Conservation (phyloP, 1,140 invertebrate genomes). For the Drosophila grimshawi region DNA sequence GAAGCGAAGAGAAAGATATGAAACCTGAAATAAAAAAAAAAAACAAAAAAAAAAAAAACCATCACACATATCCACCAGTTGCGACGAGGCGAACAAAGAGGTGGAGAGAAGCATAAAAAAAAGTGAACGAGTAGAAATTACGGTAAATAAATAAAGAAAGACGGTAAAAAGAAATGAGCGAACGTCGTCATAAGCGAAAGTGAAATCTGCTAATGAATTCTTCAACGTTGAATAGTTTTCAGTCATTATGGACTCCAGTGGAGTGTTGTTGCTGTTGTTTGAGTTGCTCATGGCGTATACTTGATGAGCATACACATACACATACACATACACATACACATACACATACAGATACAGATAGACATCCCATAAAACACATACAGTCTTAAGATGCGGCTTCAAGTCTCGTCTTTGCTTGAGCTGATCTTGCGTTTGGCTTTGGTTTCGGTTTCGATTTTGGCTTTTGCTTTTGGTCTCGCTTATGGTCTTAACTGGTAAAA, state of each 20-base stretch:
- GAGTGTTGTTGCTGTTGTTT: constrained; percentile 30
- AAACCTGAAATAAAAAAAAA: neutral
- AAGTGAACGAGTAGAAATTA: constrained; percentile 81
- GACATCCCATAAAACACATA: neutral
- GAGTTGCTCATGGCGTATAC: constrained; percentile 65
- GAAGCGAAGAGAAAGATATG: constrained; percentile 2
- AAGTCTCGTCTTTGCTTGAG: constrained; percentile 5
- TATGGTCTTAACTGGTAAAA: constrained; percentile 64
- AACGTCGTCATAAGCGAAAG: constrained; percentile 83
- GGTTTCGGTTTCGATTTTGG: constrained; percentile 43
- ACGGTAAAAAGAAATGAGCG: constrained; percentile 65
- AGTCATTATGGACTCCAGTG: constrained; percentile 73
- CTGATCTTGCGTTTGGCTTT: constrained; percentile 37
- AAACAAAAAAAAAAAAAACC: constrained; percentile 23
- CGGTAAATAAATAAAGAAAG: constrained; percentile 80
- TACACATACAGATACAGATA: neutral
- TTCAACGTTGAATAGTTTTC: constrained; percentile 84
- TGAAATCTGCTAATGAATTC: constrained; percentile 84
- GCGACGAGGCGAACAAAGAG: constrained; percentile 3
- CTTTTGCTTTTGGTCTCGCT: constrained; percentile 45
- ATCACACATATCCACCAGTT: constrained; percentile 1
- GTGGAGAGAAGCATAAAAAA: constrained; percentile 17
- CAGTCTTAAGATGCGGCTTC: constrained; percentile 39
- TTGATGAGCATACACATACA: constrained; percentile 53
- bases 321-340: constrained; percentile 12